phyloP scores from a whole-genome alignment of 2,113 vertebrate genomes.

The Montifringilla adamsi region DNA sequence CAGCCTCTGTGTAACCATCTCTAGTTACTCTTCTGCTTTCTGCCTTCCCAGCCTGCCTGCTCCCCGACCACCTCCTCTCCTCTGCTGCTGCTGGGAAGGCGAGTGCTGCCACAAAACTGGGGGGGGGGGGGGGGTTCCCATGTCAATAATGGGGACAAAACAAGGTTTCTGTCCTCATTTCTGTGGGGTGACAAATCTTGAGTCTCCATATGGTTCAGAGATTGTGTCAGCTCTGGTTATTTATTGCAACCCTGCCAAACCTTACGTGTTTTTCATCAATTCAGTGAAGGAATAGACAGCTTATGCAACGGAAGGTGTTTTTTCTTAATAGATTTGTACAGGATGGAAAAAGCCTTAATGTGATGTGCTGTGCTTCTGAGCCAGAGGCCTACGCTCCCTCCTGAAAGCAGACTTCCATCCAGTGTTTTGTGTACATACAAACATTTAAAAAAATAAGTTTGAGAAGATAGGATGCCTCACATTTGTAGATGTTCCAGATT shows the following conservation, averaged over 20 bases:
- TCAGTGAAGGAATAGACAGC: background rate
- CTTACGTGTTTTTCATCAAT: background rate
- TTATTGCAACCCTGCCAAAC: background rate
- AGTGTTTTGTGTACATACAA: background rate
- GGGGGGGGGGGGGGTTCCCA: accelerated
- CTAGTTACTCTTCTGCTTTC: background rate
- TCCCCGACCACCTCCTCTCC: background rate
- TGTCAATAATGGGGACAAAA: background rate
- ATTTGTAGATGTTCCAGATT: background rate
- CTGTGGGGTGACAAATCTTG: background rate
- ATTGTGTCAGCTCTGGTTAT: background rate
- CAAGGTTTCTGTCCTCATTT: background rate
- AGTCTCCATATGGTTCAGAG: background rate
- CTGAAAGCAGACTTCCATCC: background rate
- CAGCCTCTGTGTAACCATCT: background rate
- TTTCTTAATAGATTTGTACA: background rate
- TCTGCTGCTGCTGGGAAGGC: background rate
- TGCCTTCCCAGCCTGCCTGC: background rate
- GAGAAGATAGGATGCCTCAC: background rate
- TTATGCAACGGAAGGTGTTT: background rate
- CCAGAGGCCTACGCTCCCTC: accelerated
- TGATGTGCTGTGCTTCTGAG: background rate
- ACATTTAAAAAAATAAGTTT: background rate
- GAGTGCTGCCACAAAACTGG: background rate
- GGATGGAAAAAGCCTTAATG: background rate